Evolutionary conservation across 2,797 vertebrate species (phyloP), one percentile per base, ranked within the genome.

Genomic region (Semaprochilodus insignis): DNA sequence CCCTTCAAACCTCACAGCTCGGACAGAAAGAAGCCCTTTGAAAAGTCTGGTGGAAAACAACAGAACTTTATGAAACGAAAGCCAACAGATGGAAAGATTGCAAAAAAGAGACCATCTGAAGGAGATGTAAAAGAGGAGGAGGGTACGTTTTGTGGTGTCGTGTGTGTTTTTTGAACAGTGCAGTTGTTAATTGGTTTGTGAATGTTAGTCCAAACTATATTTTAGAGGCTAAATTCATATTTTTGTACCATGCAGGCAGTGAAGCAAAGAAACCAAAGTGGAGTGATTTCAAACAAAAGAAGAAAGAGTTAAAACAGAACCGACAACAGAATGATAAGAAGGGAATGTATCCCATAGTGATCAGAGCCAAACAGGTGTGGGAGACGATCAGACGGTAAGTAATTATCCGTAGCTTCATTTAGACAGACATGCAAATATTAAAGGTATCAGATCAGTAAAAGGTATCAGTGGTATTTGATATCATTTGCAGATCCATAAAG

Each of bases 311-410:
- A 75, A 95, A 93, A 5, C 95, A 96, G 81, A 94, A 87, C 77
- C 92, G 94, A 16, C 94, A 95, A 85, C 92, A 96, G 89, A 96
- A 83, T 85, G 97, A 97, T 60, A 93, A n/a, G 73, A 97, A 90
- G 87, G 91, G 89, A 83, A 94, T 94, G 83, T 96, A 95, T 52
- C 91, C 95, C 31, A 60, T 94, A 74, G 88, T 96, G 77, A 85
- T 87, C 78, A 93, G 94, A 85, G 94, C 95, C 21, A 97, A 96
- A 85, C 96, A 98, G 44, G 95, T 99, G 87, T 99, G 98, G 96
- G 96, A 94, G 87, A 90, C 8, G 48, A 57, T 97, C 74, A 93
- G 96, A 91, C 94, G 95, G 96, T 97, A 93, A 90, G 78, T 48
- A 34, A 6, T 6, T 65, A 4, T 60, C 16, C 3, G 8, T 7